A percentile compares a stretch with the other conserved stretches of the same genome.
phyloP scores from a whole-genome alignment of 2,888 invertebrate species.

The Synanthedon myopaeformis region DNA sequence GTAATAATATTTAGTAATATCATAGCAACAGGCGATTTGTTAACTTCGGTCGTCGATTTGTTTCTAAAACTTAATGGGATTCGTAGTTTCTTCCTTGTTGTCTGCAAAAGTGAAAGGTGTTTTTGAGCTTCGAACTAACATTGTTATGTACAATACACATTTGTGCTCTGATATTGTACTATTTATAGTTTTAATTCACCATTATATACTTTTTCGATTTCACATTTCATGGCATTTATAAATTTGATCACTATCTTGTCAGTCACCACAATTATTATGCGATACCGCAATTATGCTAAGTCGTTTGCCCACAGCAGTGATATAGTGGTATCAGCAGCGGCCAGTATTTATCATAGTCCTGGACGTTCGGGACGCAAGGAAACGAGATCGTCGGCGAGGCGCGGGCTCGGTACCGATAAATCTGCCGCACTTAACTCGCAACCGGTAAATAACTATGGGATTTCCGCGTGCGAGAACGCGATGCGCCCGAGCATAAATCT shows the following conservation, averaged over 20 bases:
- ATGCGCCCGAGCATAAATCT: constrained; percentile 67
- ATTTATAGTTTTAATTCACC: no score
- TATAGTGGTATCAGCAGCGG: constrained; percentile 30
- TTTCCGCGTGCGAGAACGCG: constrained; percentile 68
- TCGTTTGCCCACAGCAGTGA: constrained; percentile 27
- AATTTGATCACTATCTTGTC: neutral
- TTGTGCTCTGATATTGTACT: no score
- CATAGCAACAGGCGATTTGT: neutral
- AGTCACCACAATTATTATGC: neutral
- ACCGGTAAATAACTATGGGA: constrained; percentile 71
- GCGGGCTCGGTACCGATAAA: constrained; percentile 57
- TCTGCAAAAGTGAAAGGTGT: neutral
- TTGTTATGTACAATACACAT: no score
- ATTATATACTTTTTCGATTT: no score
- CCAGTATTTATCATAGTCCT: constrained; percentile 25
- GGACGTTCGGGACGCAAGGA: constrained; percentile 45
- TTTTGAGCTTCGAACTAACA: neutral
- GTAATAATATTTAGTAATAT: neutral
- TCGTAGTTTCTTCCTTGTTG: neutral
- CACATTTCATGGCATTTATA: neutral
- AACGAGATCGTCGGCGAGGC: constrained; percentile 51
- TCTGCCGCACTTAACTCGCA: constrained; percentile 68
- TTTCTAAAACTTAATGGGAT: neutral
- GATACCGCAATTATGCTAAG: constrained; percentile 24
- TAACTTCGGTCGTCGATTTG: neutral